Evolutionary conservation across 1,140 invertebrate species (phyloP), one percentile per base, ranked within the genome.

Genomic region (Hetaerina americana): DNA sequence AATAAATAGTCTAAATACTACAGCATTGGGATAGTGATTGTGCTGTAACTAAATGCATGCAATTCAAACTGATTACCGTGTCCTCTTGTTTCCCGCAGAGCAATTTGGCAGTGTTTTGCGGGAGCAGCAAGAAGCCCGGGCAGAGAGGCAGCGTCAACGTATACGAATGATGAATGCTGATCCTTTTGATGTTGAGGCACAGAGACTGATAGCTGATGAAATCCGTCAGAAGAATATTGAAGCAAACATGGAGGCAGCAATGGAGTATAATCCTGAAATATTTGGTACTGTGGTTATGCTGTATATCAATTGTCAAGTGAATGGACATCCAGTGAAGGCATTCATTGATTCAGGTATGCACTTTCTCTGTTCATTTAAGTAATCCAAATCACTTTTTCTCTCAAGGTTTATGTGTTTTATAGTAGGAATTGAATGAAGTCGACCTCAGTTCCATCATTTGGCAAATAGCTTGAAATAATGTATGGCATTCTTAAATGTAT

Each of bases 281-380:
- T 99, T 98, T 84, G 97, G 95, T 68, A 95, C 94, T 22, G 96
- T 99, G 66, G 89, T 93, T 15, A 99, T 99, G 96, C 85, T 99
- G 49, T 99, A 98, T 78, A 96, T 99, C 71, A 93, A 96, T 79
- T 96, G 94, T 78, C 90, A 89, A 82, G 95, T 99, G 0, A 98
- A 99, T 83, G 96, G 95, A 74, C 89, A 92, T 81, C 92, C 92
- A 10, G 95, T 98, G 0, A 98, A 98, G 83, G 96, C 97, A 5
- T 99, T 99, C 81, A 96, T 99, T 73, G 96, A 99, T 83, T 98
- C 95, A 75, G 91, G 91, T 90, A 81, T 74, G n/a, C n/a, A n/a
- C n/a, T n/a, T n/a, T n/a, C n/a, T n/a, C n/a, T n/a, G n/a, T n/a
- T n/a, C n/a, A n/a, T n/a, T n/a, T n/a, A n/a, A n/a, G n/a, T n/a